phyloP scores from a whole-genome alignment of 2,113 vertebrate genomes.

The Oceanodroma tethys region DNA sequence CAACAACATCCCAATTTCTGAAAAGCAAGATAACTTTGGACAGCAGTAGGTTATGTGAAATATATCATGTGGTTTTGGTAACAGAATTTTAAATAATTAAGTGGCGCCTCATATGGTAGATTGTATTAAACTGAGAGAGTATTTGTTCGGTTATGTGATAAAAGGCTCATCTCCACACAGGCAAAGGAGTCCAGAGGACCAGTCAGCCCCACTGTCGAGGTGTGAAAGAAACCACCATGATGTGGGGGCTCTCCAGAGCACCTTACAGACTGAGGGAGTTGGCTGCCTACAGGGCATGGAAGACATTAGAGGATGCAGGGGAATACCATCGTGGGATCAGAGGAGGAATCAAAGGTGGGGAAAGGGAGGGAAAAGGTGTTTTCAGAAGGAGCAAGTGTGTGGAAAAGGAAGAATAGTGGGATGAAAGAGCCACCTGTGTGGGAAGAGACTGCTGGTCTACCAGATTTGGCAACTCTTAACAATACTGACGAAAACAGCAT shows the following conservation, averaged over 20 bases:
- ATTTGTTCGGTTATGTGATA: background rate
- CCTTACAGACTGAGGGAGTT: no score
- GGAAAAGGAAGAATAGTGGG: background rate
- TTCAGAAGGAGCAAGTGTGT: background rate
- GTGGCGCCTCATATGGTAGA: background rate
- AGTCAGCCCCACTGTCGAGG: rapidly evolving
- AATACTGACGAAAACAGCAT: background rate
- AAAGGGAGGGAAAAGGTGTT: background rate
- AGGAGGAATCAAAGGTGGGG: background rate
- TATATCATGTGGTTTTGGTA: background rate
- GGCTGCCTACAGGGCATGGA: background rate
- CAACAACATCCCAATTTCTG: background rate
- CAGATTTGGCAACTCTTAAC: background rate
- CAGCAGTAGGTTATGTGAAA: background rate
- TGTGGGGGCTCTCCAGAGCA: background rate
- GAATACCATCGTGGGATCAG: background rate
- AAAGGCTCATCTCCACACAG: background rate
- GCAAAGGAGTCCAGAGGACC: background rate
- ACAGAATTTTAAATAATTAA: background rate
- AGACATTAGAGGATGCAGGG: background rate
- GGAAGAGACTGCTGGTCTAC: background rate
- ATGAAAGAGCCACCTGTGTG: background rate
- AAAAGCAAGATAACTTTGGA: background rate
- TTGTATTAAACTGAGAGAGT: background rate
- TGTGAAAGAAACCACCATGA: background rate